phyloP scores from a whole-genome alignment of 1,140 invertebrate species.

The Papilio glaucus region DNA sequence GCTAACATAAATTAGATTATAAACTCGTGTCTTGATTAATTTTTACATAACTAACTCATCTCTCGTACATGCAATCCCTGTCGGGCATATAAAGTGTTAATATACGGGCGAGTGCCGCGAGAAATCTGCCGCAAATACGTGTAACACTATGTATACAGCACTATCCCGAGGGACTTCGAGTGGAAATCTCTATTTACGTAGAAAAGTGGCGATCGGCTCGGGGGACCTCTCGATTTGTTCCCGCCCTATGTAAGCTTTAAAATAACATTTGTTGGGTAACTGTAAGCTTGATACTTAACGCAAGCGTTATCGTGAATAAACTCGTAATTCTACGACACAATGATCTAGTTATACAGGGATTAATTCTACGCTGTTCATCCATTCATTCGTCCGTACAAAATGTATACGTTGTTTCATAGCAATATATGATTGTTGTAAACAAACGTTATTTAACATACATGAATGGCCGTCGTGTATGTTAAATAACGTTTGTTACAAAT shows the following conservation, averaged over 20 bases:
- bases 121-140: conserved; percentile 4
- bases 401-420: too few species aligned
- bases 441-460: too few species aligned
- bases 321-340: too few species aligned
- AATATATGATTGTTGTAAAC: too few species aligned
- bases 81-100: conserved; percentile 7
- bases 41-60: neutral
- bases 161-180: conserved; percentile 5
- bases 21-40: too few species aligned
- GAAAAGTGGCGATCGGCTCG: conserved; percentile 21
- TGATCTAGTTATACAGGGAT: too few species aligned
- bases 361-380: too few species aligned
- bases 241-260: conserved; percentile 20
- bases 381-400: too few species aligned
- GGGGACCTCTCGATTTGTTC: conserved; percentile 30
- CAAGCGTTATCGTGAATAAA: neutral
- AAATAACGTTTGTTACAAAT: too few species aligned
- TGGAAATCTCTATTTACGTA: conserved; percentile 27
- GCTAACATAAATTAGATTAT: too few species aligned
- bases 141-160: conserved; percentile 1
- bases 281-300: conserved; percentile 17
- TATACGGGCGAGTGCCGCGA: neutral
- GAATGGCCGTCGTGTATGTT: too few species aligned
- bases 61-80: neutral
- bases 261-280: conserved; percentile 13